Percentiles rank a stretch among this genome's conserved stretches.
Conservation (phyloP, 1,140 invertebrate species). For the Zaprionus vittiger region DNA sequence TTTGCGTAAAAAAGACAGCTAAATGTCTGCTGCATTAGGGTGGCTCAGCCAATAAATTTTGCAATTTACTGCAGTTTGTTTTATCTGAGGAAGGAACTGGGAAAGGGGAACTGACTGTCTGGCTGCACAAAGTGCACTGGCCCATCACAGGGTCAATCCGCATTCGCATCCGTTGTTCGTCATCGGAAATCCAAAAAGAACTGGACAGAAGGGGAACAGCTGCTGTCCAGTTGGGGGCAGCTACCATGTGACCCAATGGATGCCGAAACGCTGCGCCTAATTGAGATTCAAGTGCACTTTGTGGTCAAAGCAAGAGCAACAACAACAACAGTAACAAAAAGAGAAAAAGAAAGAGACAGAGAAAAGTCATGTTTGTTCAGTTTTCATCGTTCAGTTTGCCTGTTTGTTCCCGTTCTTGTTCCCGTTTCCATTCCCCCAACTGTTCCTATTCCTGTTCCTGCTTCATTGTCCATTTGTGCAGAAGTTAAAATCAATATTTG, state of each 20-base stretch:
- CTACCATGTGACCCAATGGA: slow-evolving; percentile 52
- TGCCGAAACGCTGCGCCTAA: slow-evolving; percentile 54
- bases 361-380: slow-evolving; percentile 47
- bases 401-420: slow-evolving; percentile 30
- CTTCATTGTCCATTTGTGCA: slow-evolving; percentile 43
- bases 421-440: not conserved
- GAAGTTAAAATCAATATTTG: slow-evolving; percentile 70
- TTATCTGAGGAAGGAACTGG: not conserved
- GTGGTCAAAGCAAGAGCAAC: slow-evolving; percentile 28
- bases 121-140: slow-evolving; percentile 63
- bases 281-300: slow-evolving; percentile 75
- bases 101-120: not conserved
- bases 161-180: slow-evolving; percentile 24
- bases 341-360: not conserved
- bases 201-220: slow-evolving; percentile 15
- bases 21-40: slow-evolving; percentile 61
- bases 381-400: slow-evolving; percentile 40
- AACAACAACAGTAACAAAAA: slow-evolving; percentile 3
- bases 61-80: slow-evolving; percentile 45
- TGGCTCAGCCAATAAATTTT: slow-evolving; percentile 66
- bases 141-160: slow-evolving; percentile 61
- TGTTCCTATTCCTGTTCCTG: slow-evolving; percentile 7
- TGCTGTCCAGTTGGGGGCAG: slow-evolving; percentile 26
- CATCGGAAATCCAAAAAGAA: slow-evolving; percentile 18
- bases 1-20: slow-evolving; percentile 46